Evolutionary conservation across 2,797 vertebrate species (phyloP).

Genomic region (Bovichtus diacanthus): DNA sequence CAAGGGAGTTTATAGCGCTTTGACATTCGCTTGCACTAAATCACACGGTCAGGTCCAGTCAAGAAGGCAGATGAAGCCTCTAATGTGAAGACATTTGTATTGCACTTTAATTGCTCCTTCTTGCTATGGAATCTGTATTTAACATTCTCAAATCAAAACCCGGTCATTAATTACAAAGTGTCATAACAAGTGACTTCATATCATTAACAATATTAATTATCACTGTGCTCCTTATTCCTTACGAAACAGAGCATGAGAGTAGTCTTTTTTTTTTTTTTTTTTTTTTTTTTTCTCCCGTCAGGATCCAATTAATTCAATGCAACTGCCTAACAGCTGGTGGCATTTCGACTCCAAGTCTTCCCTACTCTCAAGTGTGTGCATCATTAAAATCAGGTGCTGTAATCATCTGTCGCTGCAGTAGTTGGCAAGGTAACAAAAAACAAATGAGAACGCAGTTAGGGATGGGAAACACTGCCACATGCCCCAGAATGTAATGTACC

Average conservation of each 20-base stretch:
- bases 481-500: slow-evolving; percentile 84
- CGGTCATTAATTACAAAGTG: slow-evolving; percentile 84
- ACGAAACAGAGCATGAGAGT: slow-evolving; percentile 83
- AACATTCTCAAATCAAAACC: slow-evolving; percentile 65
- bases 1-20: slow-evolving; percentile 64
- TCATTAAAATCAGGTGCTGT: slow-evolving; percentile 91
- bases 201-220: slow-evolving; percentile 89
- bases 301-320: slow-evolving; percentile 90
- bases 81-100: slow-evolving; percentile 54
- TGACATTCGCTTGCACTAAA: slow-evolving; percentile 73
- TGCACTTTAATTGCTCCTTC: slow-evolving; percentile 59
- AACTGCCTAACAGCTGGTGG: slow-evolving; percentile 90
- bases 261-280: slow-evolving; percentile 74
- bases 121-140: slow-evolving; percentile 63
- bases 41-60: slow-evolving; percentile 73
- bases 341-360: slow-evolving; percentile 91
- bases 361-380: slow-evolving; percentile 87
- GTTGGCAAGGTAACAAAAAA: slow-evolving; percentile 88
- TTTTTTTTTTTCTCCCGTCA: too few relatives aligned
- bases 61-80: slow-evolving; percentile 43
- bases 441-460: slow-evolving; percentile 86
- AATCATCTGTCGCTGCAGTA: slow-evolving; percentile 88
- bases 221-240: slow-evolving; percentile 84
- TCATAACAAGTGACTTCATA: slow-evolving; percentile 84
- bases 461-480: slow-evolving; percentile 82